These are phyloP conservation scores for Noctua fimbriata DNA, from an alignment of 2,888 invertebrate genomes.

Conservation along the genomic window DNA sequence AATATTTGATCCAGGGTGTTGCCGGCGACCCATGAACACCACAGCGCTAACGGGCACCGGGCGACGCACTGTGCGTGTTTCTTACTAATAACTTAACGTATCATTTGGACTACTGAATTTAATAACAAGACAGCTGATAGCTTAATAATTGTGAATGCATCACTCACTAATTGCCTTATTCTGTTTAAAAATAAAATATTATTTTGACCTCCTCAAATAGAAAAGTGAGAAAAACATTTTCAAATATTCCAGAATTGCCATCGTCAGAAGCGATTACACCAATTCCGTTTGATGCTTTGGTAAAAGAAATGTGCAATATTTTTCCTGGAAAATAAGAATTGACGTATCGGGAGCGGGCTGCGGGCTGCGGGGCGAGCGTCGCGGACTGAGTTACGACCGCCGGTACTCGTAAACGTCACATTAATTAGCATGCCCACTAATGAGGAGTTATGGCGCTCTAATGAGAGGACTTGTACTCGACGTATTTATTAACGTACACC, in stretches of 20 bases:
- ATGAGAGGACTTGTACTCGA: slow-evolving; percentile 86
- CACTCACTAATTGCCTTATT: slow-evolving; percentile 22
- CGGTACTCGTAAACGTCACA: slow-evolving; percentile 88
- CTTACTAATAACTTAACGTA: slow-evolving; percentile 32
- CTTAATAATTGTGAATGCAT: slow-evolving; percentile 27
- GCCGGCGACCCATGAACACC: slow-evolving; percentile 12
- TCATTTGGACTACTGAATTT: slow-evolving; percentile 32
- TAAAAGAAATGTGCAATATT: slow-evolving; percentile 57
- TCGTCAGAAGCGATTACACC: slow-evolving; percentile 44
- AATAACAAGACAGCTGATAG: slow-evolving; percentile 22
- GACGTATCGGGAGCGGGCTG: slow-evolving; percentile 64
- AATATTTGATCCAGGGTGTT: slow-evolving; percentile 46
- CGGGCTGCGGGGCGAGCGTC: slow-evolving; percentile 60
- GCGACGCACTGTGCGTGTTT: slow-evolving; percentile 30
- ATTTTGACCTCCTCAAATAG: not conserved
- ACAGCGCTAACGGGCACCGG: slow-evolving; percentile 16
- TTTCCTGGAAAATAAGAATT: slow-evolving; percentile 63
- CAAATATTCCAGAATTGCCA: slow-evolving; percentile 30
- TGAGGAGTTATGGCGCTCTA: slow-evolving; percentile 90
- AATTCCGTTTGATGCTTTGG: slow-evolving; percentile 68
- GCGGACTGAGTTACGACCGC: slow-evolving; percentile 75
- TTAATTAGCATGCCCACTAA: slow-evolving; percentile 90
- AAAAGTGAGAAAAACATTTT: slow-evolving; percentile 36
- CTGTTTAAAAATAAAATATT: slow-evolving; percentile 9
- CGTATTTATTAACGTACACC: slow-evolving; percentile 75